Conservation (phyloP, 2,888 invertebrate genomes). For the Operophtera brumata region DNA sequence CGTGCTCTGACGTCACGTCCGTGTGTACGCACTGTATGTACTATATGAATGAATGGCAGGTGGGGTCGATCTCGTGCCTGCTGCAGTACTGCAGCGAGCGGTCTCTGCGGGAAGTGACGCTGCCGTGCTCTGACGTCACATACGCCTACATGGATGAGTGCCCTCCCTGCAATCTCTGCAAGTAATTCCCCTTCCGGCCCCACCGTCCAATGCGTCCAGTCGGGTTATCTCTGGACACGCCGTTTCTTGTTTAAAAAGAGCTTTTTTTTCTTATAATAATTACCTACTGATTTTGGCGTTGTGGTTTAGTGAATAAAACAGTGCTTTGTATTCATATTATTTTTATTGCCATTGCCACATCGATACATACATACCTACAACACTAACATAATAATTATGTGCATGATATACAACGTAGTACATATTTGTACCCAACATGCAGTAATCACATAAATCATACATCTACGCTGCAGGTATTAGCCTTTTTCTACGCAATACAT, state of each 20-base stretch:
- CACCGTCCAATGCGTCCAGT: no score
- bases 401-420: constrained; percentile 25
- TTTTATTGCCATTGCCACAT: constrained; percentile 64
- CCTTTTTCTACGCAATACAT: no score
- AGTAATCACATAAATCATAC: constrained; percentile 34
- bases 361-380: no score
- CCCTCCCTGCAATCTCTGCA: not conserved
- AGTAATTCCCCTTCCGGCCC: no score
- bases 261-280: no score
- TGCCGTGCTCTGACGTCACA: constrained; percentile 24
- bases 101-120: constrained; percentile 31
- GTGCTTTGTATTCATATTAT: constrained; percentile 38
- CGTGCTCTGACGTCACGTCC: no score
- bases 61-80: constrained; percentile 88
- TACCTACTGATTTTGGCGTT: no score
- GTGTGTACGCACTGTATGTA: no score
- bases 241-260: no score
- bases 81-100: constrained; percentile 41
- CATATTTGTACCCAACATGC: constrained; percentile 43
- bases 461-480: not conserved
- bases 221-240: no score
- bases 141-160: constrained; percentile 38
- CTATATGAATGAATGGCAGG: constrained; percentile 46
- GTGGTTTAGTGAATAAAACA: constrained; percentile 26
- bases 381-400: constrained; percentile 31